Evolutionary conservation across 2,797 vertebrate genomes (phyloP).

Genomic region (Orestias chungarensis): DNA sequence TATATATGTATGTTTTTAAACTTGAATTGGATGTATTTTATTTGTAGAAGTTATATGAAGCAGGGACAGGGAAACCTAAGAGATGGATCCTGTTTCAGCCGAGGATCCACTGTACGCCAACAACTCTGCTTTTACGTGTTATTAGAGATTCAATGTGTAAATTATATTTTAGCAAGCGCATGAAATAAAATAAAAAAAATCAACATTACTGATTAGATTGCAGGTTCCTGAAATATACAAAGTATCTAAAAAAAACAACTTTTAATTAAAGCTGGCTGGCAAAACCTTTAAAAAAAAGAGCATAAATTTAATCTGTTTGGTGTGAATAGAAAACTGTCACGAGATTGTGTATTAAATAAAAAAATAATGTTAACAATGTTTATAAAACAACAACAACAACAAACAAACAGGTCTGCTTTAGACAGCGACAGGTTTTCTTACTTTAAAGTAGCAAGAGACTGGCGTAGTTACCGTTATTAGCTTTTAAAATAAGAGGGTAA

Average conservation of each 20-base stretch:
- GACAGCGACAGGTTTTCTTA: slow-evolving; percentile 6
- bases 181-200: too few relatives aligned
- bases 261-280: background rate
- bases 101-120: background rate
- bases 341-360: too few relatives aligned
- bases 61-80: background rate
- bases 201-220: background rate
- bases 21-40: background rate
- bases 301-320: background rate
- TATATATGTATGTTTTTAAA: too few relatives aligned
- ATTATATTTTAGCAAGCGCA: background rate
- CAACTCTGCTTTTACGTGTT: background rate
- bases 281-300: background rate
- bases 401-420: too few relatives aligned
- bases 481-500: background rate
- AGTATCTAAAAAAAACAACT: background rate
- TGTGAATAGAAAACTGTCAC: too few relatives aligned
- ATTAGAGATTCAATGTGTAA: background rate
- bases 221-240: background rate
- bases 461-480: background rate
- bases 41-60: background rate
- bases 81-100: background rate
- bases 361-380: too few relatives aligned
- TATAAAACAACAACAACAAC: too few relatives aligned
- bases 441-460: background rate